Evolutionary conservation across 2,113 vertebrate species (phyloP).

Genomic region (Xenopus tropicalis): UCB_Xtro_10.0 CM004447.2:34068001-34068500

Average conservation of each 20-base stretch:
- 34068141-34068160: slow-evolving; percentile 89
- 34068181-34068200: slow-evolving; percentile 72
- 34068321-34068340: slow-evolving; percentile 82
- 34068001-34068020: slow-evolving; percentile 73
- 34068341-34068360: slow-evolving; percentile 81
- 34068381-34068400: slow-evolving; percentile 83
- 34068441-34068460: slow-evolving; percentile 63
- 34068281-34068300: slow-evolving; percentile 80
- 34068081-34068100: slow-evolving; percentile 86
- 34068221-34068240: slow-evolving; percentile 15
- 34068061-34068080: slow-evolving; percentile 84
- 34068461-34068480: slow-evolving; percentile 87
- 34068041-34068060: slow-evolving; percentile 74
- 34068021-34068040: slow-evolving; percentile 86
- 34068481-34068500: slow-evolving; percentile 92
- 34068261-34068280: slow-evolving; percentile 47
- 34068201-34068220: slow-evolving; percentile 18
- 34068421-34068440: slow-evolving; percentile 84
- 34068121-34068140: slow-evolving; percentile 98
- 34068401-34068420: slow-evolving; percentile 74
- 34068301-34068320: slow-evolving; percentile 76
- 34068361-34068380: slow-evolving; percentile 79
- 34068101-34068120: slow-evolving; percentile 89
- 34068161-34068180: slow-evolving; percentile 81
- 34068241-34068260: slow-evolving; percentile 8